Conservation (phyloP, 2,888 invertebrate species). For the Phengaris alcon region DNA sequence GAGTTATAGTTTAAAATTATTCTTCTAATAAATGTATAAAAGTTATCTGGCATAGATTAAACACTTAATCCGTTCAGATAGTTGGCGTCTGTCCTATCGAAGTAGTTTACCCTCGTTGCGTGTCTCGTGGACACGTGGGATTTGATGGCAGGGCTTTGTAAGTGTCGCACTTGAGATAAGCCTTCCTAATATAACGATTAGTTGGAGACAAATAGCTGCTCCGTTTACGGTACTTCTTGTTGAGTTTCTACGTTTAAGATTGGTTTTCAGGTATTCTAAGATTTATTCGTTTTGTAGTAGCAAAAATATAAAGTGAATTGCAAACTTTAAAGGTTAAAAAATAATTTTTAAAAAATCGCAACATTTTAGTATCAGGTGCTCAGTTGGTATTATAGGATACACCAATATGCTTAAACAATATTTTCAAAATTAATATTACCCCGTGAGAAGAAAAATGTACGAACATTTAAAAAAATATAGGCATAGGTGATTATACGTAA, state of each 20-base stretch:
- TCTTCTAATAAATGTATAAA: background rate
- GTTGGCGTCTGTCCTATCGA: slow-evolving; percentile 43
- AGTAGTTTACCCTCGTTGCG: slow-evolving; percentile 44
- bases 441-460: background rate
- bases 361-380: no score
- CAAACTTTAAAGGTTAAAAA: no score
- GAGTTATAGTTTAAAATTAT: background rate
- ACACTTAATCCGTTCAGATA: background rate
- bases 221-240: background rate
- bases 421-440: background rate
- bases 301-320: background rate
- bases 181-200: slow-evolving; percentile 45
- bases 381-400: no score
- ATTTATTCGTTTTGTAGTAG: background rate
- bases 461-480: background rate
- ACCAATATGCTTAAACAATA: no score
- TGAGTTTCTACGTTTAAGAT: background rate
- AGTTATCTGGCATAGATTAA: background rate
- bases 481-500: no score
- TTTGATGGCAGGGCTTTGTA: slow-evolving; percentile 46
- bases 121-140: slow-evolving; percentile 42
- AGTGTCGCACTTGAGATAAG: slow-evolving; percentile 50
- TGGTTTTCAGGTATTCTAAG: background rate
- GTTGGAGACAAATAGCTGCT: slow-evolving; percentile 31
- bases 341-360: no score